Conservation (phyloP, 2,113 vertebrate genomes). For the Nyctereutes procyonoides region DNA sequence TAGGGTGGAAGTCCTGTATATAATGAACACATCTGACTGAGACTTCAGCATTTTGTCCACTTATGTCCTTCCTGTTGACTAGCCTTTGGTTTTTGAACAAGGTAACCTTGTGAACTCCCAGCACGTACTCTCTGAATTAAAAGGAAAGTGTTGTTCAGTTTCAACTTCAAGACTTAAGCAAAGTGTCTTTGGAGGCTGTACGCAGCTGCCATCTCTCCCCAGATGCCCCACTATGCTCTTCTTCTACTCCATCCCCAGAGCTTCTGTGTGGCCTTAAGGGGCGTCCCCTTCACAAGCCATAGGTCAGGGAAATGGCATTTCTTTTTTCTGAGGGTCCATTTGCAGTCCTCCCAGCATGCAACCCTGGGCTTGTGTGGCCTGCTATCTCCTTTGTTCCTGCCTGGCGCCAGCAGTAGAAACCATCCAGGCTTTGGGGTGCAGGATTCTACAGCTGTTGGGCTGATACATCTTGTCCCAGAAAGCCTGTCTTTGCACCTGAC, state of each 20-base stretch:
- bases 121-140: neutral
- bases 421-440: neutral
- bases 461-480: neutral
- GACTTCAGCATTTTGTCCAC: neutral
- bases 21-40: neutral
- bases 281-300: neutral
- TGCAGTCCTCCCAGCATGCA: neutral
- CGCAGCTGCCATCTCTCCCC: neutral
- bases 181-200: neutral
- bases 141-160: neutral
- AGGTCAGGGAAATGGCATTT: neutral
- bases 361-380: neutral
- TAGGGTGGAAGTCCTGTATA: neutral
- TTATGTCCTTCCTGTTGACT: neutral
- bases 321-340: neutral
- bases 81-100: constrained; percentile 17
- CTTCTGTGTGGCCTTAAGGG: neutral
- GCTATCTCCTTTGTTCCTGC: neutral
- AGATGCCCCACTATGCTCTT: neutral
- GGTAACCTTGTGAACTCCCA: neutral
- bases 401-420: neutral
- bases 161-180: constrained; percentile 20
- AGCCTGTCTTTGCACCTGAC: neutral
- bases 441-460: neutral
- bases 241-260: neutral